Conservation (phyloP, 2,888 invertebrate genomes). For the Palloptera scutellata region DNA sequence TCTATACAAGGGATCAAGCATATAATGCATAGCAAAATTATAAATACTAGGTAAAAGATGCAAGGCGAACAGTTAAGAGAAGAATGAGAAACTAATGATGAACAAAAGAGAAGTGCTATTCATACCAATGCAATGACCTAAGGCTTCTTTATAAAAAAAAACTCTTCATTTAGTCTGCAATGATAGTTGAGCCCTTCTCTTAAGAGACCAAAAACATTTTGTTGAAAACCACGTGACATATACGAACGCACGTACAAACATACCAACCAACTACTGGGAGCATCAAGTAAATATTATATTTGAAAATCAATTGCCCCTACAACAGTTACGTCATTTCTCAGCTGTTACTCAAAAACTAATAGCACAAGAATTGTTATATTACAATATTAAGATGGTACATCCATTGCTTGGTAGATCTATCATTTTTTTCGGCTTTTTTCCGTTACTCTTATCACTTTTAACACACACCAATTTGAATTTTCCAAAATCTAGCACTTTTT, state of each 20-base stretch:
- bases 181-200: not conserved
- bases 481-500: too few species aligned
- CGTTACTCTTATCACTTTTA: too few species aligned
- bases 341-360: constrained; percentile 52
- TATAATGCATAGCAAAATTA: too few species aligned
- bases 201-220: not conserved
- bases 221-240: constrained; percentile 6
- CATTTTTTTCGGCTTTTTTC: too few species aligned
- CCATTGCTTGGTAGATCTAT: too few species aligned
- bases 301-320: constrained; percentile 43
- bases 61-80: not conserved
- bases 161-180: not conserved
- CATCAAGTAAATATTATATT: not conserved
- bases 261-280: not conserved
- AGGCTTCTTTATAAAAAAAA: not conserved
- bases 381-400: too few species aligned
- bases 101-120: not conserved
- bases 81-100: constrained; percentile 1
- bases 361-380: constrained; percentile 27
- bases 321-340: constrained; percentile 63
- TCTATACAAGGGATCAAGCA: too few species aligned
- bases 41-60: not conserved
- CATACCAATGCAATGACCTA: not conserved
- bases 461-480: too few species aligned
- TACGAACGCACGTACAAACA: constrained; percentile 8